Conservation (phyloP, 2,797 vertebrate species). For the Anguilla obscura region DNA sequence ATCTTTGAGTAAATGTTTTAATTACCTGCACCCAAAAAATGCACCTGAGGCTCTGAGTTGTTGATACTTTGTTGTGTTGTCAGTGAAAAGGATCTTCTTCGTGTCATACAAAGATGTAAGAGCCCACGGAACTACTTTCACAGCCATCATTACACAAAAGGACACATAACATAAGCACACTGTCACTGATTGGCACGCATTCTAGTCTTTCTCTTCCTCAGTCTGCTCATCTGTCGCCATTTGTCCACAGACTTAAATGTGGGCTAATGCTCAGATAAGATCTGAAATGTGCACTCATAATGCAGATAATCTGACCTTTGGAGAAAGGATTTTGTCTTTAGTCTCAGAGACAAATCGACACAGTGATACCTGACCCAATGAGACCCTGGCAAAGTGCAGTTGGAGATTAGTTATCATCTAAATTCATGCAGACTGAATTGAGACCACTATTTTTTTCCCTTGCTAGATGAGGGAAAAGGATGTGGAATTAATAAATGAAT, state of each 20-base stretch:
- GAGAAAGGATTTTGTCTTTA: not conserved
- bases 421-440: not conserved
- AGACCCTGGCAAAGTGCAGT: not conserved
- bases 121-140: not conserved
- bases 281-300: not conserved
- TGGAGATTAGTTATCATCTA: not conserved
- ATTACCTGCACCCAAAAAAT: conserved; percentile 28
- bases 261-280: conserved; percentile 7
- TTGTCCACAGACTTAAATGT: not conserved
- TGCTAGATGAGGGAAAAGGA: not conserved
- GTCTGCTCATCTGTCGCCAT: not conserved
- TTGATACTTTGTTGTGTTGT: conserved; percentile 8
- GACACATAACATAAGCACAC: not conserved
- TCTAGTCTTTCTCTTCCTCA: not conserved
- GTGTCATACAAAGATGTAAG: not conserved
- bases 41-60: not conserved
- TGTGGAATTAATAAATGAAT: not conserved
- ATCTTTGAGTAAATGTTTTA: conserved; percentile 26
- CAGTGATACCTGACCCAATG: not conserved
- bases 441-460: not conserved
- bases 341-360: not conserved
- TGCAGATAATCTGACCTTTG: not conserved
- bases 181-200: not conserved
- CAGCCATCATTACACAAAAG: not conserved
- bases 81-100: not conserved